Conservation (phyloP, 2,113 vertebrate species). For the Ceyx melanurus region DNA sequence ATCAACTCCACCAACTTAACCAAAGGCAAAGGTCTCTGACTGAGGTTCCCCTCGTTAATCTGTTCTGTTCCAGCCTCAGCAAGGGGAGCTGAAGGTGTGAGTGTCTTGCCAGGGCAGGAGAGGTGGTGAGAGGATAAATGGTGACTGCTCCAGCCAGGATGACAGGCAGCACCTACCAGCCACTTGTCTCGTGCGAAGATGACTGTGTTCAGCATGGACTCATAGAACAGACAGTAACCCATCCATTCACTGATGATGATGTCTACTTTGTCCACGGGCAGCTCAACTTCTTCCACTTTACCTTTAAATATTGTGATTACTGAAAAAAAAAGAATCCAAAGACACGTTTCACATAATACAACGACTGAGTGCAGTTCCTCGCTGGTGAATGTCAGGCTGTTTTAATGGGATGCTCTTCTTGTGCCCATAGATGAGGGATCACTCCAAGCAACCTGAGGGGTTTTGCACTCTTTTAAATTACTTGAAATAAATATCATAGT, state of each 20-base stretch:
- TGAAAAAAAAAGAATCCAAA: constrained; percentile 75
- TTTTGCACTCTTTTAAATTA: background rate
- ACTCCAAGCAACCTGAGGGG: background rate
- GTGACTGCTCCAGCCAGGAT: background rate
- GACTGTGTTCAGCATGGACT: constrained; percentile 98
- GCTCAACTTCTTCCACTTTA: constrained; percentile 96
- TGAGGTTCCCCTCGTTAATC: background rate
- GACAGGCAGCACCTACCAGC: constrained; percentile 83
- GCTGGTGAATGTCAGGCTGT: background rate
- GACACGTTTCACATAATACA: constrained; percentile 55
- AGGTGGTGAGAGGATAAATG: background rate
- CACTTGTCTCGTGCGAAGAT: constrained; percentile 99
- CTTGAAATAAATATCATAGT: background rate
- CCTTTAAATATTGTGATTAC: constrained; percentile 98
- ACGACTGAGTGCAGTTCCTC: background rate
- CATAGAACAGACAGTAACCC: constrained; percentile 98
- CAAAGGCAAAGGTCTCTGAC: constrained; percentile 4
- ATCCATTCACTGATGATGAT: constrained; percentile 99
- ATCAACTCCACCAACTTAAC: background rate
- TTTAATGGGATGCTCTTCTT: background rate
- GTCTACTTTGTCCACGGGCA: constrained; percentile 95
- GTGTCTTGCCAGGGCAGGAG: background rate
- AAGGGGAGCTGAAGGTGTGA: background rate
- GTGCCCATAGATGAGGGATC: background rate
- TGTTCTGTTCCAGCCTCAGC: background rate